Evolutionary conservation across 2,888 invertebrate species (phyloP).

Genomic region (Deroplatys truncata): DNA sequence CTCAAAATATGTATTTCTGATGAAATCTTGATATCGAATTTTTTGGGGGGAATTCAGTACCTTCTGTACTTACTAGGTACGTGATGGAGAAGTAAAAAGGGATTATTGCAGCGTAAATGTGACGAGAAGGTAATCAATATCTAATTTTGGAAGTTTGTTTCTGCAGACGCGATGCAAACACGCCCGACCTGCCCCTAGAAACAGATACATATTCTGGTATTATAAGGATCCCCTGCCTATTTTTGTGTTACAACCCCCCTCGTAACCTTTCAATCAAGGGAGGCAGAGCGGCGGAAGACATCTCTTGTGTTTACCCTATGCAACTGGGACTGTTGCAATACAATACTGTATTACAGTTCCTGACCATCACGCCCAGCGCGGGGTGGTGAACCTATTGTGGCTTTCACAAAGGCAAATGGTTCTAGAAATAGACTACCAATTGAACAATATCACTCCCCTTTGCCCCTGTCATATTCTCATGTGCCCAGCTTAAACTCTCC

Average conservation of each 20-base stretch:
- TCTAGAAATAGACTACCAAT: slow-evolving; percentile 24
- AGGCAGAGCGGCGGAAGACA: not conserved
- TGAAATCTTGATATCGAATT: too few species aligned
- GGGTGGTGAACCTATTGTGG: slow-evolving; percentile 13
- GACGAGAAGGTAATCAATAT: too few species aligned
- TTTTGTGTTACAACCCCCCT: too few species aligned
- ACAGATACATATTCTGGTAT: not conserved
- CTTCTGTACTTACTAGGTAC: too few species aligned
- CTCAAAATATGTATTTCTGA: too few species aligned
- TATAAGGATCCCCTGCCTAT: not conserved
- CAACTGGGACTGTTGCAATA: not conserved
- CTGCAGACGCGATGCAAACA: not conserved
- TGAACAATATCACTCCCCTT: slow-evolving; percentile 11
- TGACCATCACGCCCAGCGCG: not conserved
- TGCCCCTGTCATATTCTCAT: not conserved
- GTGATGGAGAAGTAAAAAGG: too few species aligned
- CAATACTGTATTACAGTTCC: not conserved
- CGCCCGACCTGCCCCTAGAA: not conserved
- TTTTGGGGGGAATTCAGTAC: too few species aligned
- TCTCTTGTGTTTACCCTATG: not conserved
- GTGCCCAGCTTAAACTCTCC: too few species aligned
- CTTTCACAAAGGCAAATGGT: slow-evolving; percentile 17
- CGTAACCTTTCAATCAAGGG: not conserved
- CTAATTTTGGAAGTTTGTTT: too few species aligned
- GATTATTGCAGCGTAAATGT: too few species aligned